Conservation (phyloP, 2,113 vertebrate species). For the Chauna torquata region DNA sequence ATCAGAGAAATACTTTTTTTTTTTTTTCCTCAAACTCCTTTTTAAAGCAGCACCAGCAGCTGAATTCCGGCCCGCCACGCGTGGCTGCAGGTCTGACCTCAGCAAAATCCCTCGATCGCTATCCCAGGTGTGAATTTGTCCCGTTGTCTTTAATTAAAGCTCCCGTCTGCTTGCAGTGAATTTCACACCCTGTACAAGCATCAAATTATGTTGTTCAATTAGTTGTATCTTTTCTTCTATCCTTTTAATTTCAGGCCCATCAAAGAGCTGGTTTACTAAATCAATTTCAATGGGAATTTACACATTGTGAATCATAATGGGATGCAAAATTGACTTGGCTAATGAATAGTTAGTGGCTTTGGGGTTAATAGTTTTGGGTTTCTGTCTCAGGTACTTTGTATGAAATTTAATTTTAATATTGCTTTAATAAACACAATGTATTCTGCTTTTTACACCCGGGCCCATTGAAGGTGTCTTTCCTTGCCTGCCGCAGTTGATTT, state of each 20-base stretch:
- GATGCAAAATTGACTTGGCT: conserved; percentile 80
- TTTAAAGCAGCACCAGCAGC: conserved; percentile 14
- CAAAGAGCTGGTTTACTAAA: conserved; percentile 79
- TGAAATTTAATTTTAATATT: conserved; percentile 76
- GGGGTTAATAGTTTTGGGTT: conserved; percentile 77
- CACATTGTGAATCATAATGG: conserved; percentile 80
- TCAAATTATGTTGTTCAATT: conserved; percentile 70
- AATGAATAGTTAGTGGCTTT: conserved; percentile 80
- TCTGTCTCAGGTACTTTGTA: conserved; percentile 76
- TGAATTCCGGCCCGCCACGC: neutral
- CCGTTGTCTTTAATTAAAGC: conserved; percentile 78
- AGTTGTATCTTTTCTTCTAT: conserved; percentile 69
- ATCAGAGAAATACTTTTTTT: neutral
- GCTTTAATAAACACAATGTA: conserved; percentile 57
- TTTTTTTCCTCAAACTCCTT: conserved; percentile 10
- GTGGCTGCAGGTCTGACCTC: conserved; percentile 15
- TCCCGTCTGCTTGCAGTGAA: conserved; percentile 55
- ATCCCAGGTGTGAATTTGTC: conserved; percentile 51
- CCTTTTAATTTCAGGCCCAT: conserved; percentile 79
- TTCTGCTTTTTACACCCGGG: conserved; percentile 32
- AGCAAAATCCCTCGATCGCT: neutral
- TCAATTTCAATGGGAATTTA: conserved; percentile 81
- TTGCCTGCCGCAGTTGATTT: conserved; percentile 38
- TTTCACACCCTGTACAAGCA: conserved; percentile 60
- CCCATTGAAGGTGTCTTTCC: conserved; percentile 39